Percentiles rank a stretch among this genome's conserved stretches.
These are phyloP conservation scores for Hirtodrosophila histrioides DNA, from an alignment of 2,888 invertebrate species.

Conservation along the genomic window DNA sequence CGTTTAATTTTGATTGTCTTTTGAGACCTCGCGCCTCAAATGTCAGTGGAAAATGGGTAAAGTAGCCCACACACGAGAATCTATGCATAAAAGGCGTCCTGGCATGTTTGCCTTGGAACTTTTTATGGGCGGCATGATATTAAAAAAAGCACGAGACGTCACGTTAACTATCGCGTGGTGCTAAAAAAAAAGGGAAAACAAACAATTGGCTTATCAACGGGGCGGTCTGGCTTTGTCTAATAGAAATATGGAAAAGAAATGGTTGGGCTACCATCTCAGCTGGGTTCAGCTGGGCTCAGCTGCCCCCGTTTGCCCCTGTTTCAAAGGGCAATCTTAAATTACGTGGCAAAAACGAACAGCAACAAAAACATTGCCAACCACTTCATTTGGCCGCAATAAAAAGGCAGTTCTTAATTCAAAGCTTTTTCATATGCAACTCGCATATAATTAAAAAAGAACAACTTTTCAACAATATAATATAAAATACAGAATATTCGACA, in stretches of 20 bases:
- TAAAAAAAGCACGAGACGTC: slow-evolving; percentile 10
- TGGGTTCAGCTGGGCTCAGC: neutral
- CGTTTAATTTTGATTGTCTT: slow-evolving; percentile 54
- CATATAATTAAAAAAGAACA: slow-evolving; percentile 46
- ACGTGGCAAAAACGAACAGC: slow-evolving; percentile 44
- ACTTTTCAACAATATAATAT: slow-evolving; percentile 41
- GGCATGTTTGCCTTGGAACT: slow-evolving; percentile 44
- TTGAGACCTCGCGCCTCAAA: slow-evolving; percentile 43
- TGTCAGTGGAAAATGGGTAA: slow-evolving; percentile 34
- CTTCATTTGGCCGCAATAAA: slow-evolving; percentile 31
- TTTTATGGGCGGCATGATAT: slow-evolving; percentile 48
- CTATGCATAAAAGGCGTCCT: neutral
- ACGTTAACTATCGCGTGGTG: slow-evolving; percentile 52
- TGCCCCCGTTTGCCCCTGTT: no score
- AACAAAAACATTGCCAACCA: slow-evolving; percentile 23
- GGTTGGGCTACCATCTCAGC: neutral
- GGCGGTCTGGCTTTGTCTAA: slow-evolving; percentile 17
- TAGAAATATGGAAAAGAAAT: slow-evolving; percentile 23
- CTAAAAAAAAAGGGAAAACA: slow-evolving; percentile 38
- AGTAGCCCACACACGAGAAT: slow-evolving; percentile 28
- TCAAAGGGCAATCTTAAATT: slow-evolving; percentile 30
- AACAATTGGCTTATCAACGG: slow-evolving; percentile 57
- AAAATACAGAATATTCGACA: slow-evolving; percentile 39
- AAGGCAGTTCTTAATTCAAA: slow-evolving; percentile 27
- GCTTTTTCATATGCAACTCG: slow-evolving; percentile 29